phyloP scores from a whole-genome alignment of 2,888 invertebrate species.

The Polylopha cassiicola region DNA sequence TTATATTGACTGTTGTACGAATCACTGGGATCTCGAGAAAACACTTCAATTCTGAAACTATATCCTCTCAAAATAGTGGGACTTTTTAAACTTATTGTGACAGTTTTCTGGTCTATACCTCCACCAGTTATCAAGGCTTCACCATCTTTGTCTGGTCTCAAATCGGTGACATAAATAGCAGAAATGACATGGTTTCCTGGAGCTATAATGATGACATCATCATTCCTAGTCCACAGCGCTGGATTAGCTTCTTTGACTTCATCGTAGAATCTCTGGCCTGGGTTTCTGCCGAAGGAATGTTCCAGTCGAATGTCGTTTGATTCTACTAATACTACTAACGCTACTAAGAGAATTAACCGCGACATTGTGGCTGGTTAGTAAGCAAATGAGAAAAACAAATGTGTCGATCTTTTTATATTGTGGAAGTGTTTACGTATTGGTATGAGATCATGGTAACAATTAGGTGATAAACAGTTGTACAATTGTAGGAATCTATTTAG shows the following conservation, averaged over 20 bases:
- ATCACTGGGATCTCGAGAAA: conserved; percentile 36
- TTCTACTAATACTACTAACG: conserved; percentile 8
- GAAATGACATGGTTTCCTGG: conserved; percentile 50
- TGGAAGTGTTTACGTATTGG: too few species aligned
- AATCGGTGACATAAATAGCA: conserved; percentile 53
- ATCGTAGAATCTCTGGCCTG: conserved; percentile 47
- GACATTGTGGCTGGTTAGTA: conserved; percentile 9
- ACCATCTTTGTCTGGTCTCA: conserved; percentile 55
- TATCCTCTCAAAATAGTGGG: conserved; percentile 59
- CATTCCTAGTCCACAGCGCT: conserved; percentile 57
- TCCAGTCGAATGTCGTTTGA: conserved; percentile 46
- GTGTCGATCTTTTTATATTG: too few species aligned
- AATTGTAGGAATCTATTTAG: too few species aligned
- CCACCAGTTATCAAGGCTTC: conserved; percentile 54
- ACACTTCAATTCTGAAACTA: conserved; percentile 59
- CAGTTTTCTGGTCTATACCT: conserved; percentile 52
- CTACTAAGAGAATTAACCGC: conserved; percentile 1
- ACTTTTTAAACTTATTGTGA: conserved; percentile 54
- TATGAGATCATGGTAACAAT: too few species aligned
- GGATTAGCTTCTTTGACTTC: conserved; percentile 55
- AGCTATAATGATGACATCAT: conserved; percentile 48
- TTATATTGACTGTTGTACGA: conserved; percentile 41
- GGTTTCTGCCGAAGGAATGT: conserved; percentile 26
- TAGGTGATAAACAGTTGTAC: too few species aligned
- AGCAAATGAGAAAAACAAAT: too few species aligned